phyloP scores from a whole-genome alignment of 2,113 vertebrate genomes.

The Galemys pyrenaicus region DNA sequence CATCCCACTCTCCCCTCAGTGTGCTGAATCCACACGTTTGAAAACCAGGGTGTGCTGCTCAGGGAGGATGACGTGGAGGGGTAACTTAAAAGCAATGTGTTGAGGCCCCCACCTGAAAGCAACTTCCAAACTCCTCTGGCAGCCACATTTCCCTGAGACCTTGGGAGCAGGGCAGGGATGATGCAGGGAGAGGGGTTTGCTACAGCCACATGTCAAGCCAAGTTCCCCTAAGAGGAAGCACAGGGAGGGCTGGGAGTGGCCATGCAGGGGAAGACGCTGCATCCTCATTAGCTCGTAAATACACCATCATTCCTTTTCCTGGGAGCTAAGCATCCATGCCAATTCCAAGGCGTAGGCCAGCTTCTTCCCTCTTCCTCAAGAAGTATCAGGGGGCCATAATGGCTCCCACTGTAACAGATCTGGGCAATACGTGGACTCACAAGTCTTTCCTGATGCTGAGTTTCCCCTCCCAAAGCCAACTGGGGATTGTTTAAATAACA shows the following conservation, averaged over 20 bases:
- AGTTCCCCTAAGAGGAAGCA: rapidly evolving
- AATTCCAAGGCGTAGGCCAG: background rate
- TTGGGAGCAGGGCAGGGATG: background rate
- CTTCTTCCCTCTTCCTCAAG: background rate
- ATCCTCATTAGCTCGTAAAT: background rate
- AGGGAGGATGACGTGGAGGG: rapidly evolving
- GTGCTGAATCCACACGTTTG: background rate
- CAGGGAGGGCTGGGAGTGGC: background rate
- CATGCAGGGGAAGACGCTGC: rapidly evolving
- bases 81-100: background rate
- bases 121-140: background rate
- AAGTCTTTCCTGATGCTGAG: rapidly evolving
- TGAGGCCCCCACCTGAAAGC: too few species aligned
- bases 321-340: background rate
- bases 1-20: background rate
- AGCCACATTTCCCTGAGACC: background rate
- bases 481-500: background rate
- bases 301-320: background rate
- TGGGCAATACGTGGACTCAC: background rate
- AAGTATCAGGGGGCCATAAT: background rate
- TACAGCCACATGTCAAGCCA: background rate
- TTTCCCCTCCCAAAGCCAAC: background rate
- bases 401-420: background rate
- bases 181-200: too few species aligned
- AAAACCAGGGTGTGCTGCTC: too few species aligned